Percentiles rank a stretch among this genome's conserved stretches.
These are phyloP conservation scores for Ctena decussata DNA, from an alignment of 2,888 invertebrate species.

Conservation along the genomic window DNA sequence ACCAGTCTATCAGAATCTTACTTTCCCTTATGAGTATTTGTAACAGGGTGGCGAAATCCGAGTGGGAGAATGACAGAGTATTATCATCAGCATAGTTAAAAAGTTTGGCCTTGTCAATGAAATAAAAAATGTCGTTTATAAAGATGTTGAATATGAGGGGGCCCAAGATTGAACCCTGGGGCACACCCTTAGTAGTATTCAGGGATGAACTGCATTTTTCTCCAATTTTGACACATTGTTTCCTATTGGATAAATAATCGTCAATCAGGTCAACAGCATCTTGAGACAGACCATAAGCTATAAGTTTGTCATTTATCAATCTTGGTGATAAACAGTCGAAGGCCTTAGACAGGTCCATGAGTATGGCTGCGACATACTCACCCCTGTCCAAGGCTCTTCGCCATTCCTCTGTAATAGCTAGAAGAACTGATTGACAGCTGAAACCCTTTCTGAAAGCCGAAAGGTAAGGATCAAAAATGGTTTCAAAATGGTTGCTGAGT, in stretches of 20 bases:
- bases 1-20: too few relatives aligned
- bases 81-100: too few relatives aligned
- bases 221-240: neutral
- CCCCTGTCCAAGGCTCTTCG: neutral
- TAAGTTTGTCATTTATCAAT: neutral
- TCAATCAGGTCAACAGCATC: neutral
- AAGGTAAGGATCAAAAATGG: neutral
- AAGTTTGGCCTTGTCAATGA: too few relatives aligned
- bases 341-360: neutral
- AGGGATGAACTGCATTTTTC: neutral
- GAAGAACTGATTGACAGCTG: neutral
- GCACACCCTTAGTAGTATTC: too few relatives aligned
- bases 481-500: neutral
- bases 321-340: neutral
- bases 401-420: neutral
- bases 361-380: neutral
- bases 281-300: neutral
- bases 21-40: too few relatives aligned
- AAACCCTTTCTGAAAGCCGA: constrained; percentile 1
- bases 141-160: too few relatives aligned
- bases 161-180: too few relatives aligned
- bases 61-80: too few relatives aligned
- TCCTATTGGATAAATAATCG: neutral
- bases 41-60: too few relatives aligned
- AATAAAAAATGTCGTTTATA: too few relatives aligned